Conservation (phyloP, 1,140 invertebrate species). For the Meloidogyne hapla region DNA sequence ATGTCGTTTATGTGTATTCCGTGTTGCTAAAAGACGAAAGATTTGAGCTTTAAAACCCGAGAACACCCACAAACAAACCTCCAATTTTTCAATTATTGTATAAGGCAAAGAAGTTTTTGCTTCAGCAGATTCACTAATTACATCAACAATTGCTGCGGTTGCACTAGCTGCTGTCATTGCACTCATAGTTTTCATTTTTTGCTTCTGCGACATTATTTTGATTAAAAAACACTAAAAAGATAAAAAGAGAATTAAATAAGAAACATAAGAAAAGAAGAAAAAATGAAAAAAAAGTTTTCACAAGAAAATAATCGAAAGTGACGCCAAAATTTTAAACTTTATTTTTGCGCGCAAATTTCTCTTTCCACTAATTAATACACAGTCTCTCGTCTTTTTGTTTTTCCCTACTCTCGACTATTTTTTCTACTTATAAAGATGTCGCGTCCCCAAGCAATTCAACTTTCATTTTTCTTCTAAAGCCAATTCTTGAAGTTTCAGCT, state of each 20-base stretch:
- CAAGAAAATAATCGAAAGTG: not conserved
- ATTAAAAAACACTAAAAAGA: not conserved
- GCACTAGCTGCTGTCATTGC: slow-evolving; percentile 20
- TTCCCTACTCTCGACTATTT: too few relatives aligned
- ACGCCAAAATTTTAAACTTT: not conserved
- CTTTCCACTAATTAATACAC: too few relatives aligned
- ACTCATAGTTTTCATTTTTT: slow-evolving; percentile 21
- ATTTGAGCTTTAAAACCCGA: slow-evolving; percentile 22
- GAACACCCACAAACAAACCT: slow-evolving; percentile 19
- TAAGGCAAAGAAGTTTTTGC: slow-evolving; percentile 19
- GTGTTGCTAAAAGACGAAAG: slow-evolving; percentile 43
- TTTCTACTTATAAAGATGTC: too few relatives aligned
- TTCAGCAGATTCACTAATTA: slow-evolving; percentile 29
- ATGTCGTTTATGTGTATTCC: slow-evolving; percentile 73
- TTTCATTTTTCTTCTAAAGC: too few relatives aligned
- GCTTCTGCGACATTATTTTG: slow-evolving; percentile 17
- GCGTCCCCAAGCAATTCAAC: too few relatives aligned
- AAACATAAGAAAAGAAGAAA: not conserved
- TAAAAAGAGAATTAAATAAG: not conserved
- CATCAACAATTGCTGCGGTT: slow-evolving; percentile 29
- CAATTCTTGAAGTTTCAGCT: too few relatives aligned
- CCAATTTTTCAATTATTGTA: slow-evolving; percentile 35
- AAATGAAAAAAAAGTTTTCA: not conserved
- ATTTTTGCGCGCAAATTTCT: not conserved
- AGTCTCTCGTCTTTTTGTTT: too few relatives aligned